Evolutionary conservation across 2,888 invertebrate genomes (phyloP).

Genomic region (Eulithis prunata): DNA sequence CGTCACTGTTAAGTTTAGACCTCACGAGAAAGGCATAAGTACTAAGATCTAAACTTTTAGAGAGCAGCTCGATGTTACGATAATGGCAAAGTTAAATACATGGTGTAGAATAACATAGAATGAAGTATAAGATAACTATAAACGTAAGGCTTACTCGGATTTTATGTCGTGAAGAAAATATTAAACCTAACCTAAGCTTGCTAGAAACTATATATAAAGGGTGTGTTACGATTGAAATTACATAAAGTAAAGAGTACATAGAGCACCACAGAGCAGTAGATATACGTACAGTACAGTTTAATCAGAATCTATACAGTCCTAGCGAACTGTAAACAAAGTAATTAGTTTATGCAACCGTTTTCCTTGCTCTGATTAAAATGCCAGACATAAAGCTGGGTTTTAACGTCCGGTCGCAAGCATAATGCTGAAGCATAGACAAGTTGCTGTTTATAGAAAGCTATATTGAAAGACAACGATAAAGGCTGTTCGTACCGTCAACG

Average conservation of each 20-base stretch:
- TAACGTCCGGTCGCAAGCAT: conserved; percentile 27
- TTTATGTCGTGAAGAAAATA: no score
- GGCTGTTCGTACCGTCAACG: neutral
- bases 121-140: no score
- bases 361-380: conserved; percentile 35
- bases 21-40: no score
- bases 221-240: no score
- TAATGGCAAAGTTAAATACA: no score
- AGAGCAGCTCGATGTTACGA: no score
- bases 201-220: no score
- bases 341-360: conserved; percentile 35
- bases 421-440: conserved; percentile 13
- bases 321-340: conserved; percentile 30
- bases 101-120: no score
- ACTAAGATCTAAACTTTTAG: no score
- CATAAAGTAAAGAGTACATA: no score
- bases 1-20: conserved; percentile 4
- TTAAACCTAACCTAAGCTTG: no score
- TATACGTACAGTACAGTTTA: conserved; percentile 10
- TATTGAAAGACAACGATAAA: conserved; percentile 9
- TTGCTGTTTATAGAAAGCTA: conserved; percentile 2
- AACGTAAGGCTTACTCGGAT: no score
- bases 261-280: neutral
- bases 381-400: conserved; percentile 25
- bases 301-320: conserved; percentile 22